Conservation (phyloP, 2,113 vertebrate species). For the Albula glossodonta region DNA sequence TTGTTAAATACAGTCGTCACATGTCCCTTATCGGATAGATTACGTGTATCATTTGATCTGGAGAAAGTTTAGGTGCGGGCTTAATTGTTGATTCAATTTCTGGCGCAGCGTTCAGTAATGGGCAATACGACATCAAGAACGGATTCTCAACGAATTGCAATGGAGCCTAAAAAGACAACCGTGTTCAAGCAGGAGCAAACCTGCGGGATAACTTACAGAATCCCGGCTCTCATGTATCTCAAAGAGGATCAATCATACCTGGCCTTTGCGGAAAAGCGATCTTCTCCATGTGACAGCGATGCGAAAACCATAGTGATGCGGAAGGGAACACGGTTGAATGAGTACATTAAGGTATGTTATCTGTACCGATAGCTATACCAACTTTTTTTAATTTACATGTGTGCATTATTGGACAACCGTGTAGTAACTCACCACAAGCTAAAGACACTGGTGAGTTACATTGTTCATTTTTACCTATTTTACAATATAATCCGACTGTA, state of each 20-base stretch:
- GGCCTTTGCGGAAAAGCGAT: slow-evolving; percentile 87
- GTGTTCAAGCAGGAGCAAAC: slow-evolving; percentile 72
- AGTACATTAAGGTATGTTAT: slow-evolving; percentile 70
- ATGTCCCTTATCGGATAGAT: no score
- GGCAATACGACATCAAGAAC: slow-evolving; percentile 55
- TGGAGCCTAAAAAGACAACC: slow-evolving; percentile 58
- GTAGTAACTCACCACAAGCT: background rate
- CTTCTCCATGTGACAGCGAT: slow-evolving; percentile 69
- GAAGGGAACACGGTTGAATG: slow-evolving; percentile 63
- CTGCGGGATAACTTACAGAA: slow-evolving; percentile 77
- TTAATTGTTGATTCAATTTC: background rate
- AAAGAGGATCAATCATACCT: slow-evolving; percentile 70
- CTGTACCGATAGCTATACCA: slow-evolving; percentile 10
- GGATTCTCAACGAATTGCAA: slow-evolving; percentile 40
- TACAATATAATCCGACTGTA: background rate
- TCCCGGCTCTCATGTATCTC: slow-evolving; percentile 84
- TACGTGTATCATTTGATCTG: no score
- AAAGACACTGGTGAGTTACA: background rate
- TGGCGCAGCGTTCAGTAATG: slow-evolving; percentile 46
- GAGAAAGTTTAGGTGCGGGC: background rate
- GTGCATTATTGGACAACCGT: no score
- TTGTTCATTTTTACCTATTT: background rate
- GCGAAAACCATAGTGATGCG: slow-evolving; percentile 84
- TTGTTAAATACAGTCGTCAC: background rate
- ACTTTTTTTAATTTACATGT: no score